phyloP scores from a whole-genome alignment of 2,888 invertebrate genomes.

The Himalopsyche japonica region DNA sequence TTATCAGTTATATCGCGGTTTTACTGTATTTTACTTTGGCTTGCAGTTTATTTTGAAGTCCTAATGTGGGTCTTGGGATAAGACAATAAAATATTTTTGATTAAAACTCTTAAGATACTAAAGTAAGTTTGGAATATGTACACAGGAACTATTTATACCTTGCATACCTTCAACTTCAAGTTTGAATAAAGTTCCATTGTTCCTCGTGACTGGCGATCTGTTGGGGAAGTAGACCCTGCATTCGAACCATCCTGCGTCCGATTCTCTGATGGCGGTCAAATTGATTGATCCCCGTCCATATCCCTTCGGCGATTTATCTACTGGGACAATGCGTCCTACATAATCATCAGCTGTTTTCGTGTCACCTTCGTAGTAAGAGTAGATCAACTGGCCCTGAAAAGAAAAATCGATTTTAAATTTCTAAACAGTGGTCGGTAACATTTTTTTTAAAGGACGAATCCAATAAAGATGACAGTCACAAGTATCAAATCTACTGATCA shows the following conservation, averaged over 20 bases:
- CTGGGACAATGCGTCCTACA: conserved; percentile 71
- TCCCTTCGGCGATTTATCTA: conserved; percentile 55
- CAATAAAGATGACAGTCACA: too few species aligned
- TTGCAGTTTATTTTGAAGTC: too few species aligned
- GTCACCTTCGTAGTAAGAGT: conserved; percentile 79
- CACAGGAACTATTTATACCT: too few species aligned
- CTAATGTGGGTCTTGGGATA: too few species aligned
- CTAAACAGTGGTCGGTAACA: too few species aligned
- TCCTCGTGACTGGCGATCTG: conserved; percentile 79
- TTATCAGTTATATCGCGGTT: too few species aligned
- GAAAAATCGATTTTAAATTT: conserved; percentile 7
- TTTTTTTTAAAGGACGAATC: too few species aligned
- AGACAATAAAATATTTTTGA: too few species aligned
- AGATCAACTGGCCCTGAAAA: conserved; percentile 74
- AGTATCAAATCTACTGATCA: too few species aligned
- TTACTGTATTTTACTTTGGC: too few species aligned
- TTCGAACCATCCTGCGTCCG: conserved; percentile 91
- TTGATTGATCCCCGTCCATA: conserved; percentile 72
- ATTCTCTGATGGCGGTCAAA: conserved; percentile 82
- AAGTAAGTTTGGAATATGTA: too few species aligned
- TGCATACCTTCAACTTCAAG: conserved; percentile 81
- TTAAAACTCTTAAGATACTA: too few species aligned
- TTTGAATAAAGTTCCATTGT: conserved; percentile 89
- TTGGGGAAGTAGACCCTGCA: conserved; percentile 88
- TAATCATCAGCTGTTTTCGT: conserved; percentile 70